These are phyloP conservation scores for Schizothorax lantsangensis DNA, from an alignment of 2,797 vertebrate genomes.

Conservation along the genomic window DNA sequence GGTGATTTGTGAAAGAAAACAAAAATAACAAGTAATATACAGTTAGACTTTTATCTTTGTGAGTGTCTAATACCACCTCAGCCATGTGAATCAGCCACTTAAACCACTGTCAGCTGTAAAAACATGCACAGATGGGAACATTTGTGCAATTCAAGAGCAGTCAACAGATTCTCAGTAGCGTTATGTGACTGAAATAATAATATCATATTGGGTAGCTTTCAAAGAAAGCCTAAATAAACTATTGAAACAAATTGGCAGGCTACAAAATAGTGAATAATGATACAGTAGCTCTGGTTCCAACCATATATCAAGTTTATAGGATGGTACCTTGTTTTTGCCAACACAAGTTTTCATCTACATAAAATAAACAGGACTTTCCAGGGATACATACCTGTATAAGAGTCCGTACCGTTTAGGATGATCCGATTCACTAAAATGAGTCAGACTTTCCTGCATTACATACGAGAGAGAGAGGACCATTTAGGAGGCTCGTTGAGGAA, in stretches of 20 bases:
- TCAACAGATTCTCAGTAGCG: background rate
- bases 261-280: background rate
- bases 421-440: background rate
- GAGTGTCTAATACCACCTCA: background rate
- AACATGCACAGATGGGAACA: constrained; percentile 43
- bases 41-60: constrained; percentile 18
- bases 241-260: background rate
- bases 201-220: background rate
- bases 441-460: background rate
- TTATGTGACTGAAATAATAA: constrained; percentile 23
- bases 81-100: background rate
- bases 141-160: constrained; percentile 19
- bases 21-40: background rate
- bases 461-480: background rate
- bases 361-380: background rate
- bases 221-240: background rate
- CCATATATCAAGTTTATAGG: background rate
- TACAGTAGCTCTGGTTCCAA: background rate
- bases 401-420: background rate
- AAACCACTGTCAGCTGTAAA: constrained; percentile 26
- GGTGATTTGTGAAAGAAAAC: constrained; percentile 18
- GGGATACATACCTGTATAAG: background rate
- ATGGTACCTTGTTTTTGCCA: background rate
- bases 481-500: background rate
- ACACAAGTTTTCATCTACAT: background rate